Conservation (phyloP, 2,797 vertebrate genomes). For the Varecia variegata region DNA sequence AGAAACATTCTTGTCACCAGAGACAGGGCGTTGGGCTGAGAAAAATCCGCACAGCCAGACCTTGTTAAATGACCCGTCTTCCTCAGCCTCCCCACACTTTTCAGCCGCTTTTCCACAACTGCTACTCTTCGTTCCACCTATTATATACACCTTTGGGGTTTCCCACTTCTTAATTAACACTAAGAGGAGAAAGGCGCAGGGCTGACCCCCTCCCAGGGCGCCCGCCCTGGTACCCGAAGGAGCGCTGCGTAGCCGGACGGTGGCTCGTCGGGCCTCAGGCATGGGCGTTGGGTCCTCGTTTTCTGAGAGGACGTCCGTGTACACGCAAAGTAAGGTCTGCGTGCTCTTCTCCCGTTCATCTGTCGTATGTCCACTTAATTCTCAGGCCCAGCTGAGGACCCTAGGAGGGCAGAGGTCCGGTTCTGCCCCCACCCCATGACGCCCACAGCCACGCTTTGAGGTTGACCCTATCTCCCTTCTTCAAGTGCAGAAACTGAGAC, state of each 20-base stretch:
- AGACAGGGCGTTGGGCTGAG: background rate
- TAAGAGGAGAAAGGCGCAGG: too few relatives aligned
- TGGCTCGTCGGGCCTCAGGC: too few relatives aligned
- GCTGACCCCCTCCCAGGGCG: too few relatives aligned
- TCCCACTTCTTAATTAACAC: too few relatives aligned
- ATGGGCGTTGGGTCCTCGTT: too few relatives aligned
- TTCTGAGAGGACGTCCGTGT: background rate
- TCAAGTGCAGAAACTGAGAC: background rate
- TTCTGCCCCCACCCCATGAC: accelerated
- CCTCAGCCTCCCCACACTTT: background rate
- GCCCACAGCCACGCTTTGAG: background rate
- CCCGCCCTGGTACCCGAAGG: too few relatives aligned
- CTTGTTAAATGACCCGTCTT: background rate
- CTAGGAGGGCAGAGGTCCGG: too few relatives aligned
- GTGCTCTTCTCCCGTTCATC: background rate
- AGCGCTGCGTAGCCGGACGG: too few relatives aligned
- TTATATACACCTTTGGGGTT: too few relatives aligned
- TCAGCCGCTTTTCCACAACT: background rate
- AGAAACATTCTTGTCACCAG: background rate
- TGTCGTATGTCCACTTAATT: background rate
- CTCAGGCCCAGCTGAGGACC: background rate
- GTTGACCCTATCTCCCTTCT: background rate
- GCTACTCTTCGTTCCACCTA: background rate
- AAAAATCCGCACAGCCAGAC: background rate
- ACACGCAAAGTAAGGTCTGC: background rate